Base-by-base conservation (phyloP, 2,113 vertebrate species). In the Ptyas mucosa region DNA sequence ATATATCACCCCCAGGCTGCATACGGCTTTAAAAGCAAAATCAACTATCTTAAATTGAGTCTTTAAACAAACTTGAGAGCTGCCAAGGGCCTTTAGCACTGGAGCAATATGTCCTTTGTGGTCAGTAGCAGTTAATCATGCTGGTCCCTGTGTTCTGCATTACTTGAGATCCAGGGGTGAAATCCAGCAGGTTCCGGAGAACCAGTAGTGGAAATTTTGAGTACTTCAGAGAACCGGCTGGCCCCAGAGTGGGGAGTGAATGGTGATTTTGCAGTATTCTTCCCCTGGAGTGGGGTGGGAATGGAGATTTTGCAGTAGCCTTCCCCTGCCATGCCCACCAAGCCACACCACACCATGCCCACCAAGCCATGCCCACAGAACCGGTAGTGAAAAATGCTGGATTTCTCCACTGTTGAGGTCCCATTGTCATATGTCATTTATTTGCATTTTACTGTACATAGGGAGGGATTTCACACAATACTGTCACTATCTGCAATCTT, bases 21-120 rank as follows among this genome's bases (percentile, higher is more conserved):
- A 23, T 52, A 52, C 21, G 49, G 49, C 86, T 92, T 88, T 92
- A 69, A 58, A 92, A 51, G 91, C 57, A 88, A 92, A 92, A 88
- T n/a, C 55, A 87, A 10, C 85, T 69, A 49, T 87, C 53, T 88
- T 92, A 87, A 64, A 53, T 20, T 61, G 85, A 23, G 55, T 12
- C 85, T 88, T 29, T 39, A 64, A 92, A 88, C 85, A 88, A 64
- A 87, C 29, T 81, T 46, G 57, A 29, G 85, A 87, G 85, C 53
- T 53, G 81, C 52, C 26, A 12, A 88, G 88, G 46, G 52, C 52
- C 55, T 92, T 92, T 92, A 23, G 24, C n/a, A 24, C 29, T 69
- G 7, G 12, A 69, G 49, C 39, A 39, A 88, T 15, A 61, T 61
- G n/a, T 69, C 88, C 51, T 26, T 26, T 46, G 91, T 34, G 20